phyloP scores from a whole-genome alignment of 2,888 invertebrate genomes.

The Gibbula magus region DNA sequence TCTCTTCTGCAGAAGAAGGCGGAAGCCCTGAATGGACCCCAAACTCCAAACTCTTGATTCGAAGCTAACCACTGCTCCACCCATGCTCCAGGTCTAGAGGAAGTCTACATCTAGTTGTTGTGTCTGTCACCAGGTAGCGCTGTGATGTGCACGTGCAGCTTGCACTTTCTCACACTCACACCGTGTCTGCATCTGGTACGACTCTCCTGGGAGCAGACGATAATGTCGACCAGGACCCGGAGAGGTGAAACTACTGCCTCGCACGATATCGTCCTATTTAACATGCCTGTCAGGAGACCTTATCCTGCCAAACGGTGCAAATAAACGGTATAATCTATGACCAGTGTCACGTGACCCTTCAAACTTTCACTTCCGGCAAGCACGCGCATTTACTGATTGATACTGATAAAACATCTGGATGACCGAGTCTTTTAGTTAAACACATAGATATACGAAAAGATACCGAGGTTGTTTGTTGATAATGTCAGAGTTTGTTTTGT shows the following conservation, averaged over 20 bases:
- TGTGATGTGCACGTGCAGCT: conserved; percentile 7
- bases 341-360: background rate
- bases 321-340: conserved; percentile 1
- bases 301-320: background rate
- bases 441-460: no score
- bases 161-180: background rate
- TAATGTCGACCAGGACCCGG: background rate
- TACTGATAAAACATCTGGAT: no score
- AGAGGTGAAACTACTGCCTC: background rate
- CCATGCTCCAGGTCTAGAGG: no score
- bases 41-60: no score
- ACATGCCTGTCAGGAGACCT: background rate
- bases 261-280: background rate
- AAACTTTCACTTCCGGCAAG: background rate
- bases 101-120: no score
- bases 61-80: no score
- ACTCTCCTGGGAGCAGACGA: background rate
- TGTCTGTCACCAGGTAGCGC: background rate
- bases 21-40: no score
- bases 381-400: background rate
- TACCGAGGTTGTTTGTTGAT: no score
- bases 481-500: no score
- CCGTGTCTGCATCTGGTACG: background rate
- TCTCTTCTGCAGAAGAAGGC: no score
- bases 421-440: no score